Evolutionary conservation across 2,888 invertebrate species (phyloP).

Genomic region (Rhingia campestris): DNA sequence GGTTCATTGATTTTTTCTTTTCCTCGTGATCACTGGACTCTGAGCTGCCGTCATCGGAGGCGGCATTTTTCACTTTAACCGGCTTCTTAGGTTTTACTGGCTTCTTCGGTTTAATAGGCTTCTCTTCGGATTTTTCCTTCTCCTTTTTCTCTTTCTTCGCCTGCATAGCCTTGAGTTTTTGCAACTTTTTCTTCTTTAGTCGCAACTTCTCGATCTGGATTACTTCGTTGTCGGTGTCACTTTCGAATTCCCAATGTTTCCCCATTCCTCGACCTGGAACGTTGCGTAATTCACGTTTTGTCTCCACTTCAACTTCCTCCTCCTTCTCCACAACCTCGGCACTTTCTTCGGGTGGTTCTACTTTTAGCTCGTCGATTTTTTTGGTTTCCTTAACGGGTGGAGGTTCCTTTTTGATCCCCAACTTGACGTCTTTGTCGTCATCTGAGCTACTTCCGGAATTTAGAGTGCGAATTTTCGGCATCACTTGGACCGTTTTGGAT

Average conservation of each 20-base stretch:
- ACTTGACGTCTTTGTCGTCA: conserved; percentile 81
- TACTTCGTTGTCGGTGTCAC: conserved; percentile 80
- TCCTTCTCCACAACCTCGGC: conserved; percentile 63
- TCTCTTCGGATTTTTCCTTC: conserved; percentile 73
- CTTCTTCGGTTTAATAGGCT: conserved; percentile 65
- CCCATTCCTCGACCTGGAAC: conserved; percentile 91
- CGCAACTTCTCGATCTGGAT: conserved; percentile 77
- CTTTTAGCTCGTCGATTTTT: conserved; percentile 67
- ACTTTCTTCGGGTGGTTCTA: conserved; percentile 58
- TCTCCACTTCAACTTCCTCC: conserved; percentile 77
- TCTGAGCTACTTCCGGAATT: conserved; percentile 82
- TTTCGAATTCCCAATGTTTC: conserved; percentile 92
- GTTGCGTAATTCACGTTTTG: conserved; percentile 86
- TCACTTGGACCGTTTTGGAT: conserved; percentile 83
- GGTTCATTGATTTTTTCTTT: conserved; percentile 83
- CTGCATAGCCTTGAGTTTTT: conserved; percentile 76
- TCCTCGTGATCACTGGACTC: conserved; percentile 84
- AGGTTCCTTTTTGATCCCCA: conserved; percentile 50
- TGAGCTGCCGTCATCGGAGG: conserved; percentile 76
- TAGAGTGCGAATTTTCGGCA: conserved; percentile 82
- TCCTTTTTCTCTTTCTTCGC: conserved; percentile 77
- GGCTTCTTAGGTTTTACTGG: conserved; percentile 75
- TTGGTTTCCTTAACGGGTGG: conserved; percentile 44
- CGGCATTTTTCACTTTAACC: conserved; percentile 74
- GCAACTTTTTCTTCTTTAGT: conserved; percentile 77